A percentile compares a stretch with the other conserved stretches of the same genome.
phyloP scores from a whole-genome alignment of 2,888 invertebrate genomes.

The Amphipoea oculea region DNA sequence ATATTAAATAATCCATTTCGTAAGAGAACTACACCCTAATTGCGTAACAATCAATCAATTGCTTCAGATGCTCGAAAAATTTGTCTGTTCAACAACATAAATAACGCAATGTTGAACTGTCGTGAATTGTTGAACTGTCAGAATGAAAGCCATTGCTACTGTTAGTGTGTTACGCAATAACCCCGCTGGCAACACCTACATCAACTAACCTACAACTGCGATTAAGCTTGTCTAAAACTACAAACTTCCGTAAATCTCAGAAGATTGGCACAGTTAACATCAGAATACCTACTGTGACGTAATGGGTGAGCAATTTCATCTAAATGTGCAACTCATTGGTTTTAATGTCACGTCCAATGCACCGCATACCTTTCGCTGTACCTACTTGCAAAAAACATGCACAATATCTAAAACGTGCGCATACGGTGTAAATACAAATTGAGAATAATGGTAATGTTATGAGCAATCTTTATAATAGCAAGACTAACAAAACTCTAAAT shows the following conservation, averaged over 20 bases:
- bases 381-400: conserved; percentile 57
- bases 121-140: background rate
- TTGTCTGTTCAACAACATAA: background rate
- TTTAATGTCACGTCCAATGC: conserved; percentile 68
- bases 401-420: conserved; percentile 46
- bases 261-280: conserved; percentile 26
- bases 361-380: conserved; percentile 53
- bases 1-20: background rate
- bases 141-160: background rate
- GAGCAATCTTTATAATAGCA: conserved; percentile 20
- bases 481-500: conserved; percentile 23
- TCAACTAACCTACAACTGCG: background rate
- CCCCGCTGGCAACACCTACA: background rate
- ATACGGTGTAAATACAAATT: conserved; percentile 28
- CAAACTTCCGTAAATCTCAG: conserved; percentile 19
- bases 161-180: background rate
- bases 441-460: conserved; percentile 36
- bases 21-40: background rate
- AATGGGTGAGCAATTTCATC: conserved; percentile 57
- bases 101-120: background rate
- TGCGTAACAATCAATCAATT: background rate
- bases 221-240: conserved; percentile 23
- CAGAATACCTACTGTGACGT: conserved; percentile 46
- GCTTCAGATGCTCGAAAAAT: background rate
- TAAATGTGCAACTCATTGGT: conserved; percentile 58